Base-by-base conservation (phyloP, 2,113 vertebrate species). In the Donacobius atricapilla region DNA sequence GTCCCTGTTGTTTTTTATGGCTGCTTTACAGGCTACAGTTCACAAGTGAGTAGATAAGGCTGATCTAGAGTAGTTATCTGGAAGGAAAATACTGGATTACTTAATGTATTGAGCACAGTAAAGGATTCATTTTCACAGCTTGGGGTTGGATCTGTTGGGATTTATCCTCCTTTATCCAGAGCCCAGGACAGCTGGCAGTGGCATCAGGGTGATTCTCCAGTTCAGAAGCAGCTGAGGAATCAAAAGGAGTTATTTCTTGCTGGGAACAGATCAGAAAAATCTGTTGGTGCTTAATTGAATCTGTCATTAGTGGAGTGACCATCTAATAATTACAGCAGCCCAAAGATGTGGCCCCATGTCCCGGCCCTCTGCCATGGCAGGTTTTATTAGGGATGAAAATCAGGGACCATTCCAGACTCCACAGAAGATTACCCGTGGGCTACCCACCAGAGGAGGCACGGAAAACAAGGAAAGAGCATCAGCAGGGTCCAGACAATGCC, bases 21-120 rank as follows among this genome's bases (percentile, higher is more conserved):
- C 28, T 54, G 88, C 60, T 93, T 86, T 87, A 90, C 81, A 86
- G 86, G 64, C 57, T 76, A 17, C 45, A 60, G 39, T n/a, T 92
- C 90, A 81, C 47, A n/a, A 94, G 28, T 39, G 54, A 54, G 28
- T 19, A 95, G 90, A 95, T 88, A 87, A 88, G 83, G 31, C 40
- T 83, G 70, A 90, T 94, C 79, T 76, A 64, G 71, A 87, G 80
- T 50, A 28, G 57, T 81, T 92, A 80, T 90, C 54, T 37, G 60
- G 31, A 47, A 86, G 65, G 37, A 82, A 76, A 61, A 2, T 7
- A 10, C 25, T 21, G 58, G 25, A 7, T 86, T 58, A 21, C 78
- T 91, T 69, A 70, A 77, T 22, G 28, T 33, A 33, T 16, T 48
- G 63, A 86, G n/a, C 10, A 21, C 21, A 69, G 65, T 24, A 27